These are phyloP conservation scores for Argopecten irradians DNA, from an alignment of 1,140 invertebrate species.

Conservation along the genomic window DNA sequence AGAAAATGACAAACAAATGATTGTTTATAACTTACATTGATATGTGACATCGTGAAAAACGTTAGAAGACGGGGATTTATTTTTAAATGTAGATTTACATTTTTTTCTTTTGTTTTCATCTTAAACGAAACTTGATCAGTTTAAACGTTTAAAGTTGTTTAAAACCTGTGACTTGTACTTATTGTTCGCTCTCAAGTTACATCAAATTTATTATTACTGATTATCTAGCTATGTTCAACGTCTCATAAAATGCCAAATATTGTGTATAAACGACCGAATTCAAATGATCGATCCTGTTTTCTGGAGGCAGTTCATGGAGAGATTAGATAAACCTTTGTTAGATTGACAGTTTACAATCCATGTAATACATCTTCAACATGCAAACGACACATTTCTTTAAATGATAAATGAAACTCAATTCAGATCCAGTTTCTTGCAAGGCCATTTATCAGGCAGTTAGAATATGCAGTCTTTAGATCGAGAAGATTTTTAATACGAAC, in stretches of 20 bases:
- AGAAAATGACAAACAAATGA: too few relatives aligned
- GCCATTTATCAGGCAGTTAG: background rate
- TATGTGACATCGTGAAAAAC: too few relatives aligned
- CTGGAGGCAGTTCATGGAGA: background rate
- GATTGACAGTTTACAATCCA: background rate
- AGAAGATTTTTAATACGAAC: background rate
- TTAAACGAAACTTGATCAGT: too few relatives aligned
- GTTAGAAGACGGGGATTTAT: too few relatives aligned
- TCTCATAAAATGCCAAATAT: background rate
- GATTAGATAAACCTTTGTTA: background rate
- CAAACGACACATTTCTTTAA: background rate
- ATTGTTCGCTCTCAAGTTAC: background rate
- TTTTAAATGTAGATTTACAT: too few relatives aligned
- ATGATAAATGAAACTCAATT: background rate
- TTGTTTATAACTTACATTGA: too few relatives aligned
- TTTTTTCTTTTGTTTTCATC: too few relatives aligned
- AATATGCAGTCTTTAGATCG: background rate
- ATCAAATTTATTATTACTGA: background rate
- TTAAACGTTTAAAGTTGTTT: background rate
- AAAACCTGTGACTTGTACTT: too few relatives aligned
- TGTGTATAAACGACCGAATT: background rate
- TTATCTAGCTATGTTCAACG: background rate
- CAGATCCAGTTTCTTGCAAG: background rate
- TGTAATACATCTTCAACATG: slow-evolving; percentile 11
- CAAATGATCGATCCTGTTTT: background rate